Evolutionary conservation across 2,113 vertebrate genomes (phyloP).

Genomic region (Gnathochromis pfefferi): DNA sequence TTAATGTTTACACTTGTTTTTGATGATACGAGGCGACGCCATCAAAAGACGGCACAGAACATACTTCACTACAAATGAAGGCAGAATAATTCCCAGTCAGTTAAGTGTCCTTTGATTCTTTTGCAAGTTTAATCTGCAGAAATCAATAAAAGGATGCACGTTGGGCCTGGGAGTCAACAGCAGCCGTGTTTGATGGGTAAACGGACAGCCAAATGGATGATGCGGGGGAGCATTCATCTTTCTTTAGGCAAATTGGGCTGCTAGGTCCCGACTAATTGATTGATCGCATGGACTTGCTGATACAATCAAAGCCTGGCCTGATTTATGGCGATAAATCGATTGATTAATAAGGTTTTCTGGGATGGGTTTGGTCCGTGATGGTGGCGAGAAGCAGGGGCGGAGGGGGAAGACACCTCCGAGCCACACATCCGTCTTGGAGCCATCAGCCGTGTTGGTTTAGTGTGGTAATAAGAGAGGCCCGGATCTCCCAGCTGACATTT

Average conservation of each 20-base stretch:
- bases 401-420: slow-evolving; percentile 31
- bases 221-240: slow-evolving; percentile 63
- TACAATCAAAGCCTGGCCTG: slow-evolving; percentile 68
- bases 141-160: slow-evolving; percentile 56
- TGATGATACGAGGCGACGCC: slow-evolving; percentile 18
- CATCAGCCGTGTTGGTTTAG: slow-evolving; percentile 63
- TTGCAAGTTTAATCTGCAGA: slow-evolving; percentile 60
- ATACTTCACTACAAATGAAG: slow-evolving; percentile 32
- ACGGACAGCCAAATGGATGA: slow-evolving; percentile 61
- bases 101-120: slow-evolving; percentile 61
- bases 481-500: slow-evolving; percentile 72
- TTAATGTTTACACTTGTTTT: slow-evolving; percentile 34
- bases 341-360: slow-evolving; percentile 65
- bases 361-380: slow-evolving; percentile 10
- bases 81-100: slow-evolving; percentile 51
- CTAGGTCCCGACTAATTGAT: slow-evolving; percentile 63
- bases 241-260: slow-evolving; percentile 64
- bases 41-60: slow-evolving; percentile 26
- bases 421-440: slow-evolving; percentile 61
- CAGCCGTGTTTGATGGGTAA: slow-evolving; percentile 64
- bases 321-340: slow-evolving; percentile 74
- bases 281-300: slow-evolving; percentile 65
- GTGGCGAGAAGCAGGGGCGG: neutral
- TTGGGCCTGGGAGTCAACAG: slow-evolving; percentile 58
- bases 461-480: slow-evolving; percentile 64